Evolutionary conservation across 2,888 invertebrate species (phyloP).

Genomic region (Amiota mariae): DNA sequence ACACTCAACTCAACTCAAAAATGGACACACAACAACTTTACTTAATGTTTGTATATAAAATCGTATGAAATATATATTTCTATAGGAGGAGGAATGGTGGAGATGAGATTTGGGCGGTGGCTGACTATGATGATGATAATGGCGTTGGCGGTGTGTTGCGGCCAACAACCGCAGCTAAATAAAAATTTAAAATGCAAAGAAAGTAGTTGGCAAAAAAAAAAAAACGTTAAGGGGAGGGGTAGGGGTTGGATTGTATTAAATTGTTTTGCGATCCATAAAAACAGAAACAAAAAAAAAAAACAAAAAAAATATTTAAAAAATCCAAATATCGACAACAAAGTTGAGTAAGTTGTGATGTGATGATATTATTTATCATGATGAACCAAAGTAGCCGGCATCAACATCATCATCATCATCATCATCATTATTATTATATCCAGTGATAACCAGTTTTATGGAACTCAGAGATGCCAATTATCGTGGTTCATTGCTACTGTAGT

Average conservation of each 20-base stretch:
- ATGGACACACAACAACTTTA: slow-evolving; percentile 37
- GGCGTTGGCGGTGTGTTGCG: slow-evolving; percentile 30
- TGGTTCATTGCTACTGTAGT: not conserved
- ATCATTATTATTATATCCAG: not conserved
- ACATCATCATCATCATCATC: not conserved
- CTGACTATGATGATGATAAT: not conserved
- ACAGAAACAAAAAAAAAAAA: too few species aligned
- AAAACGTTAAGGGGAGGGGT: too few species aligned
- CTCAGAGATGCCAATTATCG: not conserved
- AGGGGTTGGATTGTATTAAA: too few species aligned
- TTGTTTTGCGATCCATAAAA: too few species aligned
- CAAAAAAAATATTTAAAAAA: too few species aligned
- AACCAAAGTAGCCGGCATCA: not conserved
- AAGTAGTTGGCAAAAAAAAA: not conserved
- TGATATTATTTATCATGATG: not conserved
- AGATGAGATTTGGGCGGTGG: not conserved
- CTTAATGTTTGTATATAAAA: not conserved
- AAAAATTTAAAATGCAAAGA: not conserved
- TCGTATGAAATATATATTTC: too few species aligned
- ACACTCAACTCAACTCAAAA: slow-evolving; percentile 42
- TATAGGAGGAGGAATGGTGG: too few species aligned
- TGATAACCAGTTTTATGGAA: not conserved
- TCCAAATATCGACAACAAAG: too few species aligned
- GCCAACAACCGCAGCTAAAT: slow-evolving; percentile 57
- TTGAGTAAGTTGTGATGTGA: too few species aligned